These are phyloP conservation scores for Hecatera dysodea DNA, from an alignment of 2,888 invertebrate genomes.

Conservation along the genomic window DNA sequence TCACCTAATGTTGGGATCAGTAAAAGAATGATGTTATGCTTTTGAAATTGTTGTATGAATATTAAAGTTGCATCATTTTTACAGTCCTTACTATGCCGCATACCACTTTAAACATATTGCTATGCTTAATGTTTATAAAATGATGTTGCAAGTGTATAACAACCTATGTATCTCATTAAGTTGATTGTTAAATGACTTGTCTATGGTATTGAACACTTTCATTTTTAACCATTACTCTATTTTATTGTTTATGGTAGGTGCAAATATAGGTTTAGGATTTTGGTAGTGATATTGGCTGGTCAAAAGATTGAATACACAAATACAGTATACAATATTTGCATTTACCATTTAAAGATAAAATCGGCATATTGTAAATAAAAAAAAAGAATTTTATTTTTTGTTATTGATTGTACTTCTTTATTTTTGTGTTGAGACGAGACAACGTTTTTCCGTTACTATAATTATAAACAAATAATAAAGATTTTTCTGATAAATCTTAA, in stretches of 20 bases:
- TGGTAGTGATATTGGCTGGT: slow-evolving; percentile 67
- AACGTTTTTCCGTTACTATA: slow-evolving; percentile 83
- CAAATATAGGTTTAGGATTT: slow-evolving; percentile 67
- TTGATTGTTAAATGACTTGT: slow-evolving; percentile 77
- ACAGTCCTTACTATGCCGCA: background rate
- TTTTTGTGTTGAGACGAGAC: slow-evolving; percentile 83
- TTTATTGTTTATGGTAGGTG: slow-evolving; percentile 64
- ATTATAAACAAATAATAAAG: slow-evolving; percentile 86
- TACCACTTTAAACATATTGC: background rate
- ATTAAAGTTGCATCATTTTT: background rate
- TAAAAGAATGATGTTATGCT: background rate
- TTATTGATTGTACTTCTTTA: slow-evolving; percentile 85
- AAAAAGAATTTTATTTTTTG: slow-evolving; percentile 82
- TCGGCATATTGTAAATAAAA: slow-evolving; percentile 82
- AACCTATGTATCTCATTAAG: slow-evolving; percentile 72
- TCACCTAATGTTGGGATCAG: no score
- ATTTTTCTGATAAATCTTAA: slow-evolving; percentile 84
- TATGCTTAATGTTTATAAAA: slow-evolving; percentile 12
- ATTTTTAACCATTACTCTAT: slow-evolving; percentile 60
- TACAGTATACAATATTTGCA: slow-evolving; percentile 68
- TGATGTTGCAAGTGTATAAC: slow-evolving; percentile 59
- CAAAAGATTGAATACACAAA: slow-evolving; percentile 65
- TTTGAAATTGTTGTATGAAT: slow-evolving; percentile 12
- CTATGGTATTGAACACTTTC: slow-evolving; percentile 73
- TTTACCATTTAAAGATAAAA: slow-evolving; percentile 70